phyloP scores from a whole-genome alignment of 2,888 invertebrate species.

The Octodonta nipae region DNA sequence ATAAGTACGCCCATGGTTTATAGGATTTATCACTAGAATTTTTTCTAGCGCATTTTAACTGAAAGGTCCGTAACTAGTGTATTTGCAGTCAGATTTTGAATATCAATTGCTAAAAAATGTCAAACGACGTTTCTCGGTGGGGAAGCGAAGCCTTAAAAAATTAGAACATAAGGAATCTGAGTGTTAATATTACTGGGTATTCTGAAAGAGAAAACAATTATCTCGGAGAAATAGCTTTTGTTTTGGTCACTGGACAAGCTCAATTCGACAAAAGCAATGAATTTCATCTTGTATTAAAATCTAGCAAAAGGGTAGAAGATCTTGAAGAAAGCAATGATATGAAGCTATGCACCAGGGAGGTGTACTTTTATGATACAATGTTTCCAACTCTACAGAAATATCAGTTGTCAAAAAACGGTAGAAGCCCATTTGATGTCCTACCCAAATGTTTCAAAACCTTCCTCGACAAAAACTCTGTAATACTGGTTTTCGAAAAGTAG shows the following conservation, averaged over 20 bases:
- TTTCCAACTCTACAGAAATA: constrained; percentile 13
- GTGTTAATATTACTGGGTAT: constrained; percentile 7
- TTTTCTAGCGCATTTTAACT: too few species aligned
- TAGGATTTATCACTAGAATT: too few species aligned
- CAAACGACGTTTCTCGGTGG: too few species aligned
- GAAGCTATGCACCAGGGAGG: constrained; percentile 15
- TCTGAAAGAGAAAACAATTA: constrained; percentile 20
- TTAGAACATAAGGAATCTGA: too few species aligned
- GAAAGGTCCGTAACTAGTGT: too few species aligned
- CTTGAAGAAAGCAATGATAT: too few species aligned
- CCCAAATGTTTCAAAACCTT: constrained; percentile 12
- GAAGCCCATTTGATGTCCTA: constrained; percentile 8
- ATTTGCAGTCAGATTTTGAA: too few species aligned
- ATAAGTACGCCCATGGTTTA: too few species aligned
- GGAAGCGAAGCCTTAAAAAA: too few species aligned
- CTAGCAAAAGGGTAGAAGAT: constrained; percentile 6
- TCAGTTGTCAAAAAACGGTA: constrained; percentile 11
- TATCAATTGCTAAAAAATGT: too few species aligned
- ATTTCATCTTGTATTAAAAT: constrained; percentile 8
- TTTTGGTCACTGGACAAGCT: constrained; percentile 12
- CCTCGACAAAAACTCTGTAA: constrained; percentile 5
- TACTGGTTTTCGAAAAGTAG: constrained; percentile 21
- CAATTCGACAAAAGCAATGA: constrained; percentile 10
- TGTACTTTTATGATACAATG: constrained; percentile 14
- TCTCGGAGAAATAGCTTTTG: constrained; percentile 17